Percentiles rank a stretch among this genome's conserved stretches.
Conservation (phyloP, 1,140 invertebrate genomes). For the Copidosoma floridanum region DNA sequence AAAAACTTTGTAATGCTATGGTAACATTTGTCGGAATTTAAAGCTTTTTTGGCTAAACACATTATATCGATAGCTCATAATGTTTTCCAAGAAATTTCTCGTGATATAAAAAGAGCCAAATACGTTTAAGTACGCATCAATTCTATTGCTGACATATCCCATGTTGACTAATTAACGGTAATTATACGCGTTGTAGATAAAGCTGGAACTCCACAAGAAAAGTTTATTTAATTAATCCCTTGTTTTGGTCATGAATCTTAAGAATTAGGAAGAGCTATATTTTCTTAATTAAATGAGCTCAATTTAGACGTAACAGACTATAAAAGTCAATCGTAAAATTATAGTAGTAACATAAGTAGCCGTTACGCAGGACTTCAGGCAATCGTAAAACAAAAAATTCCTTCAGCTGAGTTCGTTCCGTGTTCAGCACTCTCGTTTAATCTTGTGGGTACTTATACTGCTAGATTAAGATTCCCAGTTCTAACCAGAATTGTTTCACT, state of each 20-base stretch:
- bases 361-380: conserved; percentile 21
- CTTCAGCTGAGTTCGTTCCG: conserved; percentile 15
- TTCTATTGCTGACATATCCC: conserved; percentile 44
- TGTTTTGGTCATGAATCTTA: background rate
- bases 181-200: conserved; percentile 33
- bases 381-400: conserved; percentile 2
- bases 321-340: conserved; percentile 21
- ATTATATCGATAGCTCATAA: conserved; percentile 26
- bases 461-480: too few relatives aligned
- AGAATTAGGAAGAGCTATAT: background rate
- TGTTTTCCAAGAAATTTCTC: conserved; percentile 1
- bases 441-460: conserved; percentile 15
- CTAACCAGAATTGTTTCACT: too few relatives aligned
- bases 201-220: conserved; percentile 17
- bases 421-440: conserved; percentile 19
- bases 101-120: conserved; percentile 21
- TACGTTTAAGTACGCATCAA: conserved; percentile 34
- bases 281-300: conserved; percentile 8
- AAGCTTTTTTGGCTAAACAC: conserved; percentile 43
- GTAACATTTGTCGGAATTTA: conserved; percentile 42
- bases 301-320: conserved; percentile 17
- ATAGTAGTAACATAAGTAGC: conserved; percentile 18
- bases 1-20: conserved; percentile 36
- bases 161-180: conserved; percentile 45
- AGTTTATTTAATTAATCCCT: background rate